Conservation (phyloP, 2,113 vertebrate species). For the Mobula birostris region DNA sequence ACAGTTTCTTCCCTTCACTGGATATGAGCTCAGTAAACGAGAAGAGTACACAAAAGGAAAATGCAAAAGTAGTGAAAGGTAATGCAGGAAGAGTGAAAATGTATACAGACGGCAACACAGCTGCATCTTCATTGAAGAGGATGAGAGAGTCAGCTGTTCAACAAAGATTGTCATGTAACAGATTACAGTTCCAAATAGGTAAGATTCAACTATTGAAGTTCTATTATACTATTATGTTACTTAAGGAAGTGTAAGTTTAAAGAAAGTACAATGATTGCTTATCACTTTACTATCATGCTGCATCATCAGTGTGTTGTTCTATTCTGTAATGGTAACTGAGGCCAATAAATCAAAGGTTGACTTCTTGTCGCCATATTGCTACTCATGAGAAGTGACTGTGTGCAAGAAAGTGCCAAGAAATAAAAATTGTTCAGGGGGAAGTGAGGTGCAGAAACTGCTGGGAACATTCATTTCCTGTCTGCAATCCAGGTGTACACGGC, state of each 20-base stretch:
- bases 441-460: too few relatives aligned
- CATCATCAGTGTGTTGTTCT: background rate
- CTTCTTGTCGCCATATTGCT: too few relatives aligned
- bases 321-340: background rate
- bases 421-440: too few relatives aligned
- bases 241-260: background rate
- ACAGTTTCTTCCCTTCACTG: background rate
- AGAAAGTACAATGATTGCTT: background rate
- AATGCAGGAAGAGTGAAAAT: slow-evolving; percentile 11
- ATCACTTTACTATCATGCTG: slow-evolving; percentile 1
- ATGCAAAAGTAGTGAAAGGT: background rate
- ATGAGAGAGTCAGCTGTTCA: slow-evolving; percentile 4
- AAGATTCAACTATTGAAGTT: background rate
- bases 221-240: background rate
- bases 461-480: background rate
- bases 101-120: background rate
- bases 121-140: slow-evolving; percentile 7
- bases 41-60: slow-evolving; percentile 28
- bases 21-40: background rate
- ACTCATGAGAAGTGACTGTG: too few relatives aligned
- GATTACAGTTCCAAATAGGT: slow-evolving; percentile 34
- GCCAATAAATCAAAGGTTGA: background rate
- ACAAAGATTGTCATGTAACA: slow-evolving; percentile 3
- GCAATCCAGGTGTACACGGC: background rate
- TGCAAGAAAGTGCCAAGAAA: too few relatives aligned